Evolutionary conservation across 2,888 invertebrate species (phyloP).

Genomic region (Macroteleia sp.): DNA sequence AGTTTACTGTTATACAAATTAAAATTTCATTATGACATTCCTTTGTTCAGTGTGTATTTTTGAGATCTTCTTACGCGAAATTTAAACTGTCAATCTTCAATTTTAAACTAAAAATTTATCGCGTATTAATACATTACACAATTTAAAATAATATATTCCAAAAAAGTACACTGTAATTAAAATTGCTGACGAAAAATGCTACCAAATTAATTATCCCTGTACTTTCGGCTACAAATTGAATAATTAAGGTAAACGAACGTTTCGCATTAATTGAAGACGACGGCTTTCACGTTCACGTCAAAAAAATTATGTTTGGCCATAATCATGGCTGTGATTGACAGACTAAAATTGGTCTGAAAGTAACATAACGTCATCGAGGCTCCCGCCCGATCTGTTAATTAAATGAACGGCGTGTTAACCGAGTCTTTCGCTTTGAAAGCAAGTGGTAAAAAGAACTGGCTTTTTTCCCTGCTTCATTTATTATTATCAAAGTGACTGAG

Average conservation of each 20-base stretch:
- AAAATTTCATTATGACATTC: too few relatives aligned
- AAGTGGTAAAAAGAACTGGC: not conserved
- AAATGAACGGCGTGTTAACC: not conserved
- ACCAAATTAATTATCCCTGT: not conserved
- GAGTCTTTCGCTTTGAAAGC: not conserved
- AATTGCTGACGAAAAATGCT: too few relatives aligned
- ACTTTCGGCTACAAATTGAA: slow-evolving; percentile 8
- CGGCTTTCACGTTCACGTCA: not conserved
- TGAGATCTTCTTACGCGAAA: too few relatives aligned
- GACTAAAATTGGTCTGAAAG: slow-evolving; percentile 3
- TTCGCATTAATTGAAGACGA: slow-evolving; percentile 8
- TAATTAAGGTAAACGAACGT: slow-evolving; percentile 4
- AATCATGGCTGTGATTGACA: slow-evolving; percentile 7
- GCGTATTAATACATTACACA: too few relatives aligned
- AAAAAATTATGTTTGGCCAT: not conserved
- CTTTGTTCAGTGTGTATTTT: too few relatives aligned
- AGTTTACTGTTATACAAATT: too few relatives aligned
- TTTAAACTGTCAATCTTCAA: too few relatives aligned
- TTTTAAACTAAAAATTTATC: too few relatives aligned
- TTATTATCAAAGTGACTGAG: not conserved
- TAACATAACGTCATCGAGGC: not conserved
- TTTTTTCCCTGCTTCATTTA: too few relatives aligned
- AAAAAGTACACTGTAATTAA: too few relatives aligned
- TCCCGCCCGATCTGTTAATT: not conserved
- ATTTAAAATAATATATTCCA: too few relatives aligned